These are phyloP conservation scores for Dryocosmus kuriphilus DNA, from an alignment of 2,888 invertebrate genomes.

Conservation along the genomic window DNA sequence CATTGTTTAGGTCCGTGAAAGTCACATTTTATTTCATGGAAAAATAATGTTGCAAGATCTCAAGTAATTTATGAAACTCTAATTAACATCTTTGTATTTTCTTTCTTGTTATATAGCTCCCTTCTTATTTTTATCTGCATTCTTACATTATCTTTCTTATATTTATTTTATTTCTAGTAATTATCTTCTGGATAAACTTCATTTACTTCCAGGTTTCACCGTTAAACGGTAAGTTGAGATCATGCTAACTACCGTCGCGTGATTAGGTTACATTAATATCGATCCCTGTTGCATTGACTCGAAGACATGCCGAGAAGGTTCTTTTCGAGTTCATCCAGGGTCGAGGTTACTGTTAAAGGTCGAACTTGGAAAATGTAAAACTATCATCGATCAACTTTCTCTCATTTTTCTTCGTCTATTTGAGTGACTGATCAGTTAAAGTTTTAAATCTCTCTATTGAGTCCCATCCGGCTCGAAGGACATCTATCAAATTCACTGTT, in stretches of 20 bases:
- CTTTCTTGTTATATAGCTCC: not conserved
- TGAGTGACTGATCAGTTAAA: no score
- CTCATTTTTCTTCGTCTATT: no score
- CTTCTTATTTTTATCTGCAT: no score
- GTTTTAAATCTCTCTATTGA: no score
- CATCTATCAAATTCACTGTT: no score
- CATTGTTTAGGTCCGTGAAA: slow-evolving; percentile 32
- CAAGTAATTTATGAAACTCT: slow-evolving; percentile 11
- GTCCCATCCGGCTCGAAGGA: no score
- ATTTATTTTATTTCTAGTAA: not conserved
- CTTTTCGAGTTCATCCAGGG: slow-evolving; percentile 49
- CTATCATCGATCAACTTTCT: slow-evolving; percentile 12
- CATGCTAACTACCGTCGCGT: slow-evolving; percentile 58
- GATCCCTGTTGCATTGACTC: slow-evolving; percentile 53
- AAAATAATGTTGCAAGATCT: slow-evolving; percentile 23
- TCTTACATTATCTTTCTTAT: no score
- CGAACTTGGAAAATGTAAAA: slow-evolving; percentile 48
- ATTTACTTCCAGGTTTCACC: slow-evolving; percentile 52
- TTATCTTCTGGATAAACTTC: slow-evolving; percentile 53
- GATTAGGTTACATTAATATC: slow-evolving; percentile 59
- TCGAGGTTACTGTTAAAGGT: slow-evolving; percentile 55
- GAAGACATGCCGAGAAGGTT: slow-evolving; percentile 56
- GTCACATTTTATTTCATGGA: slow-evolving; percentile 22
- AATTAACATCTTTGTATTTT: not conserved
- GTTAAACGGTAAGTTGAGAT: slow-evolving; percentile 55